Evolutionary conservation across 2,888 invertebrate species (phyloP).

Genomic region (Embidobia sp.): DNA sequence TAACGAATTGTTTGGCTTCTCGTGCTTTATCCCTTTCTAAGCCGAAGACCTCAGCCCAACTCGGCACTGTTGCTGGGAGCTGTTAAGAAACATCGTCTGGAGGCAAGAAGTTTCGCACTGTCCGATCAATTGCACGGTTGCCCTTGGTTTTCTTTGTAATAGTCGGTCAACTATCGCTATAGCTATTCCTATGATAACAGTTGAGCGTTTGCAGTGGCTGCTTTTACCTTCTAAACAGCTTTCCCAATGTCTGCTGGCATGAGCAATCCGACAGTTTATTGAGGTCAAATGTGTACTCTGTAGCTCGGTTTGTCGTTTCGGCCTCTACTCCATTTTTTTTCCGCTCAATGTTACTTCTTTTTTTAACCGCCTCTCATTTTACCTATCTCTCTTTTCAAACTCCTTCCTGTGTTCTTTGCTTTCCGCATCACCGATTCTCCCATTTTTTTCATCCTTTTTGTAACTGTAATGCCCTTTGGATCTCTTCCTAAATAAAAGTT

Average conservation of each 20-base stretch:
- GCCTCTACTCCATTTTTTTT: not conserved
- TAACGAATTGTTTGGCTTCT: too few species aligned
- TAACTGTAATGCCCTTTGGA: slow-evolving; percentile 40
- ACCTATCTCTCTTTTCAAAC: slow-evolving; percentile 6
- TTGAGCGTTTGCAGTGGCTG: slow-evolving; percentile 13
- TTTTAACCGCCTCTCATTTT: slow-evolving; percentile 11
- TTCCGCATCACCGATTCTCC: too few species aligned
- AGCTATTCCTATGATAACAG: slow-evolving; percentile 44
- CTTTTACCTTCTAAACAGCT: slow-evolving; percentile 43
- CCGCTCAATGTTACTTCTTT: not conserved
- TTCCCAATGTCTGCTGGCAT: slow-evolving; percentile 45
- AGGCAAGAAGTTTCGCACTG: slow-evolving; percentile 38
- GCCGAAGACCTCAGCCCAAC: slow-evolving; percentile 9
- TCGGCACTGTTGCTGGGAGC: slow-evolving; percentile 21
- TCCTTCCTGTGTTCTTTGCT: slow-evolving; percentile 1
- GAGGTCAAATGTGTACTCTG: slow-evolving; percentile 45
- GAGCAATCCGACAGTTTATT: slow-evolving; percentile 48
- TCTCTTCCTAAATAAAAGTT: slow-evolving; percentile 40
- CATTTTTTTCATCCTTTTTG: slow-evolving; percentile 28
- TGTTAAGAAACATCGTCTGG: slow-evolving; percentile 46
- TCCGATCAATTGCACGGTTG: slow-evolving; percentile 18
- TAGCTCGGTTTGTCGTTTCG: slow-evolving; percentile 36
- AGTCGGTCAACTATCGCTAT: slow-evolving; percentile 8
- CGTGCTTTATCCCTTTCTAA: too few species aligned
- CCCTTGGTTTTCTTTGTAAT: slow-evolving; percentile 29